A percentile compares a stretch with the other conserved stretches of the same genome.
Conservation (phyloP, 2,113 vertebrate species). For the Herpetotheres cachinnans region DNA sequence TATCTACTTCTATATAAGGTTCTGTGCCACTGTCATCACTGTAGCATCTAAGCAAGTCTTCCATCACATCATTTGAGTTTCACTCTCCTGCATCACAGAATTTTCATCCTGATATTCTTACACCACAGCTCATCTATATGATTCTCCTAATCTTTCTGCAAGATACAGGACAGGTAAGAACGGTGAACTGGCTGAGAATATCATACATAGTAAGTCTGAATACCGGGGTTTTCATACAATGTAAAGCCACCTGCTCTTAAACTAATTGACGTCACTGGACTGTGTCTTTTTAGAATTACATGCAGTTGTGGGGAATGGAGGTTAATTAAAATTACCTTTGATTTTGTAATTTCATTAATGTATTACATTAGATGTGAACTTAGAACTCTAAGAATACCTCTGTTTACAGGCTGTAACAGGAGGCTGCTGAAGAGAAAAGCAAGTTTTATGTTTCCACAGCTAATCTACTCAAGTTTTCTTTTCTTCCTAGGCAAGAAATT, state of each 20-base stretch:
- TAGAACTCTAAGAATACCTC: background rate
- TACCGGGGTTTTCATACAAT: background rate
- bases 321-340: background rate
- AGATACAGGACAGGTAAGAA: background rate
- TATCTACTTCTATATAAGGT: background rate
- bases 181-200: background rate
- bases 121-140: background rate
- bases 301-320: background rate
- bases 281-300: background rate
- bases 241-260: background rate
- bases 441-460: background rate
- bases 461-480: background rate
- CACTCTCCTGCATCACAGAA: background rate
- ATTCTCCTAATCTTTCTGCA: background rate
- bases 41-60: conserved; percentile 32
- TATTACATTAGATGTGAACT: background rate
- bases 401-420: background rate
- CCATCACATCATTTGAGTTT: background rate
- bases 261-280: background rate
- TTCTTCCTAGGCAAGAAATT: background rate
- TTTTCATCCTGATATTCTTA: background rate
- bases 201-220: background rate
- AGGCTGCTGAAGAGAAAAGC: background rate
- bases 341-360: background rate
- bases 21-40: background rate